Conservation (phyloP, 2,888 invertebrate species). For the Dynastes hyllus region DNA sequence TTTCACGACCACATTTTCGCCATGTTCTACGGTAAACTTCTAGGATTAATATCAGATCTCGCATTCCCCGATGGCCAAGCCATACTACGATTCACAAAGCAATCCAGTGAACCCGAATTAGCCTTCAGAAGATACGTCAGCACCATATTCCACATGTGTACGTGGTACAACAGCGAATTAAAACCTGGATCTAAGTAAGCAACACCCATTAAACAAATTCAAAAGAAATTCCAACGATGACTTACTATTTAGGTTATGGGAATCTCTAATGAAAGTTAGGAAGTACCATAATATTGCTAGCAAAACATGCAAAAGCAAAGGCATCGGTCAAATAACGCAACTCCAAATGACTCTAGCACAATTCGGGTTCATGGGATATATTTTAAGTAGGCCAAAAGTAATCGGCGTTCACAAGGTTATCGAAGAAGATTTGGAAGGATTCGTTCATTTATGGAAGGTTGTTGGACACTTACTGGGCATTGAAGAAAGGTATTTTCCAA, state of each 20-base stretch:
- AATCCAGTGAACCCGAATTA: constrained; percentile 78
- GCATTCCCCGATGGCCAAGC: constrained; percentile 83
- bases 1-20: constrained; percentile 81
- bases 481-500: constrained; percentile 78
- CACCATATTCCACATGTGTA: constrained; percentile 84
- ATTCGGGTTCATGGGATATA: constrained; percentile 89
- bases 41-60: constrained; percentile 84
- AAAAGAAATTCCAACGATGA: background rate
- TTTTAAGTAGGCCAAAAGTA: constrained; percentile 76
- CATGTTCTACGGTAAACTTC: constrained; percentile 82
- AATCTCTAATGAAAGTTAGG: constrained; percentile 79
- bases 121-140: constrained; percentile 86
- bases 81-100: constrained; percentile 81
- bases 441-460: constrained; percentile 89
- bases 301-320: constrained; percentile 70
- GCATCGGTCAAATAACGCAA: constrained; percentile 80
- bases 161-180: constrained; percentile 86
- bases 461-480: constrained; percentile 88
- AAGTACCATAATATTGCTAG: constrained; percentile 79
- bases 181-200: constrained; percentile 76
- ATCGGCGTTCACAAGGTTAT: constrained; percentile 78
- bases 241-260: constrained; percentile 76
- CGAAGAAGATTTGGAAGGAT: constrained; percentile 81
- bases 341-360: constrained; percentile 90
- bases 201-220: background rate